Conservation (phyloP, 2,113 vertebrate species). For the Trachemys scripta region DNA sequence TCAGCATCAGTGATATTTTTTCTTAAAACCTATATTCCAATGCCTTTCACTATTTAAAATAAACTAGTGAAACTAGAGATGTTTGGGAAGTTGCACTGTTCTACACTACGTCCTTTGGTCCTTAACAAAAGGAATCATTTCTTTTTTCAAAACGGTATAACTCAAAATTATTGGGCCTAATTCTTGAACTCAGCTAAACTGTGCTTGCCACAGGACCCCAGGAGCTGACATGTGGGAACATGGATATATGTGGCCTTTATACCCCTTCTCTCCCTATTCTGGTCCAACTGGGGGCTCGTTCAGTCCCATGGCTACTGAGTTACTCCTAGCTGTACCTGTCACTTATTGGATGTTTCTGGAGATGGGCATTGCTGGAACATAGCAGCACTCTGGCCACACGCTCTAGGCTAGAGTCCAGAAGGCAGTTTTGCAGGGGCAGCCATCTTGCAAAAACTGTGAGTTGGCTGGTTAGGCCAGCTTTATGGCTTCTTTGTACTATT, state of each 20-base stretch:
- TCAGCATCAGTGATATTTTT: not conserved
- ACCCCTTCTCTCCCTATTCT: not conserved
- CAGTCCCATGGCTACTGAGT: not conserved
- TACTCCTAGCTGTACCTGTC: not conserved
- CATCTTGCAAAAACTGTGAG: not conserved
- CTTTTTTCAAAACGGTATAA: not conserved
- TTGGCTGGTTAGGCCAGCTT: not conserved
- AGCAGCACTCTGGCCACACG: not conserved
- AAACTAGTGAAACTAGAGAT: not conserved
- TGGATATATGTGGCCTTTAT: not conserved
- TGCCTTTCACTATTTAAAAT: not conserved
- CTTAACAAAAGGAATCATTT: not conserved
- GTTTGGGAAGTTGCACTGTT: not conserved
- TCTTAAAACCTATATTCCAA: not conserved
- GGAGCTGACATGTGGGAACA: not conserved
- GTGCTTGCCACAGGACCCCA: not conserved
- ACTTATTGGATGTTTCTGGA: too few species aligned
- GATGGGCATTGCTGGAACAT: too few species aligned
- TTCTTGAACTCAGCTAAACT: not conserved
- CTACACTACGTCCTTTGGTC: not conserved
- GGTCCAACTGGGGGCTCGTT: too few species aligned
- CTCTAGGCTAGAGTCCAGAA: not conserved
- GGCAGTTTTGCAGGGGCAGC: not conserved
- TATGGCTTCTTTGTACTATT: not conserved
- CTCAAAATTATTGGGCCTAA: not conserved